Percentiles rank a stretch among this genome's conserved stretches.
These are phyloP conservation scores for Mizuhopecten yessoensis DNA, from an alignment of 1,140 invertebrate genomes.

Conservation along the genomic window DNA sequence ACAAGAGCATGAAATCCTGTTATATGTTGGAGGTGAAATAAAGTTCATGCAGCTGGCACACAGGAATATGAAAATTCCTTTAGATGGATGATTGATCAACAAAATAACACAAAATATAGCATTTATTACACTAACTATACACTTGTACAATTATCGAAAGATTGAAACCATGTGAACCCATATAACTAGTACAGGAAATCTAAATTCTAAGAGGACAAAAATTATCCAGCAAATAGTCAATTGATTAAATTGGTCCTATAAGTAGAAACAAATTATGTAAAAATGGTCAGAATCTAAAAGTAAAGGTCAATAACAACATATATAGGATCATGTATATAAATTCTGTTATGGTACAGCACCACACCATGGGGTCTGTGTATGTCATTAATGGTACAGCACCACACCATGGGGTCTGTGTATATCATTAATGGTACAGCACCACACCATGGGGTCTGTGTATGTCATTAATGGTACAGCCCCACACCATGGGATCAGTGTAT, in stretches of 20 bases:
- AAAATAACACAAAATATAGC: not conserved
- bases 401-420: too few species aligned
- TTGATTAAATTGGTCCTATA: not conserved
- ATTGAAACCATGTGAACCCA: not conserved
- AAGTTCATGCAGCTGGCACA: too few species aligned
- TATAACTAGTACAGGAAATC: not conserved
- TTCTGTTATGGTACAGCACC: too few species aligned
- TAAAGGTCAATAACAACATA: not conserved
- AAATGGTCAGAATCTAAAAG: not conserved
- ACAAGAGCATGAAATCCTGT: too few species aligned
- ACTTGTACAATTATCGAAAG: not conserved
- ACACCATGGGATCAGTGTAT: too few species aligned
- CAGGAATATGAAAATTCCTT: not conserved
- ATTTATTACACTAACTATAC: not conserved
- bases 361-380: too few species aligned
- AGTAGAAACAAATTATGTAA: not conserved
- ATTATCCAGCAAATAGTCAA: not conserved
- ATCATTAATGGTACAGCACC: too few species aligned
- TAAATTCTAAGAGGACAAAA: not conserved
- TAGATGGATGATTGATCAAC: not conserved
- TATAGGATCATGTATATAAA: too few species aligned
- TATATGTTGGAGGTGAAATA: too few species aligned
- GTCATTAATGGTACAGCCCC: too few species aligned
- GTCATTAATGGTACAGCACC: too few species aligned
- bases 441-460: too few species aligned